Evolutionary conservation across 2,113 vertebrate species (phyloP).

Genomic region (Coryphaenoides rupestris): DNA sequence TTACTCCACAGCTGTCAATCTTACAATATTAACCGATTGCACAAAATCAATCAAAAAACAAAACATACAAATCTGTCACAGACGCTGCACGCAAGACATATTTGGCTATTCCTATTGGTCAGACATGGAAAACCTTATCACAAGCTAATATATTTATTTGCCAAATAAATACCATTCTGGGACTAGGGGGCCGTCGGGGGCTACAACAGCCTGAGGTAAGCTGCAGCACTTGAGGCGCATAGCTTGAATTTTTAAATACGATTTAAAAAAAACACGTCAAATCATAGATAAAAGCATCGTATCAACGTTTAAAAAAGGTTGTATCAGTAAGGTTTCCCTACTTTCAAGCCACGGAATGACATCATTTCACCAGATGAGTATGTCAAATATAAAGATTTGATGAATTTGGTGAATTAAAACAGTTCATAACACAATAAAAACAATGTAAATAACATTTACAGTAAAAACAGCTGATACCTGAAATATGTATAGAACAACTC

Average conservation of each 20-base stretch:
- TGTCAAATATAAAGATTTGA: constrained; percentile 19
- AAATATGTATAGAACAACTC: too few species aligned
- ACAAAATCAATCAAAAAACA: constrained; percentile 55
- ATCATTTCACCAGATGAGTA: too few species aligned
- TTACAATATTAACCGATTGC: constrained; percentile 54
- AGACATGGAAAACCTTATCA: constrained; percentile 52
- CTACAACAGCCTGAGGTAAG: constrained; percentile 75
- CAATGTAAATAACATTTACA: constrained; percentile 14
- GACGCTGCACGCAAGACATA: constrained; percentile 57
- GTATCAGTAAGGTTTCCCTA: too few species aligned
- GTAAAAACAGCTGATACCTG: constrained; percentile 4
- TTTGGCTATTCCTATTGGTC: constrained; percentile 55
- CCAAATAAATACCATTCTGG: constrained; percentile 46
- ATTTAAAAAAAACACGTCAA: too few species aligned
- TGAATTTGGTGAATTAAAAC: too few species aligned
- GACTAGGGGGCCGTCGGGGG: constrained; percentile 39
- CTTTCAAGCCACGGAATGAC: too few species aligned
- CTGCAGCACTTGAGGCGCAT: constrained; percentile 55
- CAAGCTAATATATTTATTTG: constrained; percentile 51
- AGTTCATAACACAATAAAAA: not conserved
- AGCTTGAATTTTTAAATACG: constrained; percentile 43
- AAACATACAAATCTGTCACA: constrained; percentile 62
- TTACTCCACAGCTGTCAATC: constrained; percentile 57
- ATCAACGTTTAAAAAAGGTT: too few species aligned
- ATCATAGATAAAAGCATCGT: too few species aligned